Evolutionary conservation across 2,888 invertebrate genomes (phyloP).

Genomic region (Agriotes lineatus): DNA sequence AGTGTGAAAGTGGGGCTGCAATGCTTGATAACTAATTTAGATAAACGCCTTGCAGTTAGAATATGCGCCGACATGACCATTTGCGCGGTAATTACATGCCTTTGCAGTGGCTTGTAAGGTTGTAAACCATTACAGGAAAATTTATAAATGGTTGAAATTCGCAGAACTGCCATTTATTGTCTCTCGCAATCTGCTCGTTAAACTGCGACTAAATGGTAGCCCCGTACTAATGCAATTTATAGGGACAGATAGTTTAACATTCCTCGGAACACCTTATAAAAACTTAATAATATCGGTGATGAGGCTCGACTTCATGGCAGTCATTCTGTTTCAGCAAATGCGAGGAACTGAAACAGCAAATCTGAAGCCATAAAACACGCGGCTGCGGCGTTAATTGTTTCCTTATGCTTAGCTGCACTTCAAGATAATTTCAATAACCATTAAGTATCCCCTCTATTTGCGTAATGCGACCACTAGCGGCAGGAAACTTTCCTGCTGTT

Average conservation of each 20-base stretch:
- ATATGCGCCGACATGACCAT: slow-evolving; percentile 6
- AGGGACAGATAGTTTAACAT: not conserved
- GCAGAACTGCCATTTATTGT: slow-evolving; percentile 14
- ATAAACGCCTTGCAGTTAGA: slow-evolving; percentile 15
- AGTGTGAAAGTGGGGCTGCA: slow-evolving; percentile 22
- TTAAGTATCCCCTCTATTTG: slow-evolving; percentile 16
- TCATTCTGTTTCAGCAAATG: too few relatives aligned
- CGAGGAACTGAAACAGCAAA: too few relatives aligned
- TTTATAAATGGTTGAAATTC: slow-evolving; percentile 18
- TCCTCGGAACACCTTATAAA: not conserved
- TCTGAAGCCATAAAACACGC: not conserved
- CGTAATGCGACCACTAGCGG: not conserved
- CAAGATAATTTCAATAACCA: slow-evolving; percentile 7
- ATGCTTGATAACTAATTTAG: slow-evolving; percentile 21
- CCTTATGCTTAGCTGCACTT: slow-evolving; percentile 5
- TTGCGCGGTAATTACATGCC: slow-evolving; percentile 20
- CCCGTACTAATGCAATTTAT: not conserved
- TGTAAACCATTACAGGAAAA: slow-evolving; percentile 19
- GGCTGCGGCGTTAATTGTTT: slow-evolving; percentile 6
- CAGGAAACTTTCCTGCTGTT: slow-evolving; percentile 2
- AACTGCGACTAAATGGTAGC: not conserved
- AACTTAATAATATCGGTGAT: not conserved
- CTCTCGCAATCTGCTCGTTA: not conserved
- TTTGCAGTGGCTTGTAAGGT: slow-evolving; percentile 13
- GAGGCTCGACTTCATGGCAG: too few relatives aligned